Percentiles rank a stretch among this genome's conserved stretches.
Conservation (phyloP, 2,888 invertebrate genomes). For the Cryptocephalus moraei region DNA sequence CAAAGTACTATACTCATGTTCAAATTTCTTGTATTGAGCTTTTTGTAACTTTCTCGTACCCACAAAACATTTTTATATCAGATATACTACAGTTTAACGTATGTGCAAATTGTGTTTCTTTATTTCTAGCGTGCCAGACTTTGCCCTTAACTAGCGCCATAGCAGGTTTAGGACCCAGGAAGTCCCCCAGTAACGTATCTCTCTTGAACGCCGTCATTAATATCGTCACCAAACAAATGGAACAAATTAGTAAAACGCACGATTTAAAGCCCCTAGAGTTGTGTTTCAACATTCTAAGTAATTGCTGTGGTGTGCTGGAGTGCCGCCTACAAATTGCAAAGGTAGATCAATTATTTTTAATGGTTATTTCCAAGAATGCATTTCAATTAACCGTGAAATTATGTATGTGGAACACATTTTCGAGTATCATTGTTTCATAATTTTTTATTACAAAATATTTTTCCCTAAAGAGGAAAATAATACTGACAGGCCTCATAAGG, state of each 20-base stretch:
- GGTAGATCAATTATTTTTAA: constrained; percentile 35
- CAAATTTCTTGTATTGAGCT: too few species aligned
- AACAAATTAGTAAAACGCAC: constrained; percentile 38
- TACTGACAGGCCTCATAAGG: too few species aligned
- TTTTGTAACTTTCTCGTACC: too few species aligned
- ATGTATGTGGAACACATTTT: neutral
- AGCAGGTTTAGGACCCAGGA: constrained; percentile 42
- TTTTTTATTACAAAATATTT: too few species aligned
- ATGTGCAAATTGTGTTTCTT: neutral
- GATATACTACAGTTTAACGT: neutral
- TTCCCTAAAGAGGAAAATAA: too few species aligned
- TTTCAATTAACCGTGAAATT: too few species aligned
- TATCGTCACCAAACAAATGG: constrained; percentile 43
- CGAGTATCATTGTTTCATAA: neutral
- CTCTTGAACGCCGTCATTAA: constrained; percentile 43
- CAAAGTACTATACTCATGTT: too few species aligned
- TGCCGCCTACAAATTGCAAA: constrained; percentile 52
- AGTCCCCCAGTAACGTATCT: constrained; percentile 41
- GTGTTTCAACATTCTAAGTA: constrained; percentile 42
- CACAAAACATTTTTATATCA: too few species aligned
- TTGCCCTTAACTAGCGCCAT: constrained; percentile 42
- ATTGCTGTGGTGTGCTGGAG: constrained; percentile 47
- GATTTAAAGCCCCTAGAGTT: constrained; percentile 37
- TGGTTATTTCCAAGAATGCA: neutral
- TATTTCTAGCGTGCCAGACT: constrained; percentile 39